Percentiles rank a stretch among this genome's conserved stretches.
phyloP scores from a whole-genome alignment of 2,888 invertebrate genomes.

The Operophtera brumata region DNA sequence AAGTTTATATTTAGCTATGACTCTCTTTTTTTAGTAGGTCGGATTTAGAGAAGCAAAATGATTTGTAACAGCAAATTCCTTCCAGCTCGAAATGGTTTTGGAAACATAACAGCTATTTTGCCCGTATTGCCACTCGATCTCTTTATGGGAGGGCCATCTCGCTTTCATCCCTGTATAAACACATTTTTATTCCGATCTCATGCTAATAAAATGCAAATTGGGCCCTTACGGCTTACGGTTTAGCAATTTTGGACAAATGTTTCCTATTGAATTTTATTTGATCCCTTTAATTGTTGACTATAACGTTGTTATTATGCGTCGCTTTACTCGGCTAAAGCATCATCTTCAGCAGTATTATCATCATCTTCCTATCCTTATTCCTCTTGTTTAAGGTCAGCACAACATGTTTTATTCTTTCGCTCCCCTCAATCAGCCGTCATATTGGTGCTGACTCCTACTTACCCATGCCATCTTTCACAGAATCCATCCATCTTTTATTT shows the following conservation, averaged over 20 bases:
- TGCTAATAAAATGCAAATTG: constrained; percentile 77
- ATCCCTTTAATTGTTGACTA: constrained; percentile 64
- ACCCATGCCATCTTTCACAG: too few relatives aligned
- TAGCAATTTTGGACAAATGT: constrained; percentile 73
- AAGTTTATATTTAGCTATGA: background rate
- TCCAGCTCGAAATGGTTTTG: constrained; percentile 51
- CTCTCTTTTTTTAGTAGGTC: background rate
- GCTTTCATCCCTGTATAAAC: constrained; percentile 70
- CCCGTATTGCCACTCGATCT: constrained; percentile 62
- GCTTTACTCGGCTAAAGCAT: background rate
- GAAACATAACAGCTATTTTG: constrained; percentile 54
- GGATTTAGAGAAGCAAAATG: constrained; percentile 15
- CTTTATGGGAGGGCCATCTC: constrained; percentile 62
- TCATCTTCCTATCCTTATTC: too few relatives aligned
- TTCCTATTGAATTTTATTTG: constrained; percentile 72
- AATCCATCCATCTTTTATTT: too few relatives aligned
- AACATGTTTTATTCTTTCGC: too few relatives aligned
- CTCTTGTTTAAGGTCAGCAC: too few relatives aligned
- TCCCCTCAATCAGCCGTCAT: too few relatives aligned
- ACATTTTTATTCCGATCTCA: constrained; percentile 74
- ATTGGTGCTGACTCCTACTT: too few relatives aligned
- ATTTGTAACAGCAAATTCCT: constrained; percentile 42
- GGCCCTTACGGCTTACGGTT: constrained; percentile 70
- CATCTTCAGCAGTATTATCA: background rate
- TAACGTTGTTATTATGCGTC: constrained; percentile 36